Evolutionary conservation across 2,113 vertebrate genomes (phyloP), one percentile per base, ranked within the genome.

Genomic region (Platichthys stellatus): DNA sequence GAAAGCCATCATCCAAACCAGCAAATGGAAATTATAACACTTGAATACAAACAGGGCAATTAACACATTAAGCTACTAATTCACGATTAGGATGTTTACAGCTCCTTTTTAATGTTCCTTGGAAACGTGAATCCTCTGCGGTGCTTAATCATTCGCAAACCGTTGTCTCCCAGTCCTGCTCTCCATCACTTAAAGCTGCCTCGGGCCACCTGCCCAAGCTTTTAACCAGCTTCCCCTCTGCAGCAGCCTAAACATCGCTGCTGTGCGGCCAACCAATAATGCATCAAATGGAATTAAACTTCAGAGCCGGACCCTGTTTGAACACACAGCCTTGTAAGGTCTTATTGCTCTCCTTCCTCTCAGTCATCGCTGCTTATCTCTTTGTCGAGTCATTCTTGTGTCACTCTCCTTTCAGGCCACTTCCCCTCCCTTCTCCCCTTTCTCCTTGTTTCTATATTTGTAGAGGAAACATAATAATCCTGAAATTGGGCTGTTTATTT

Each of bases 401-500:
- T 20, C 6, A 58, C 15, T 21, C 71, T 51, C 63, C 51, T 71
- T 60, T 65, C 66, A 58, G 17, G 12, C 38, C 14, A 21, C 45
- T 49, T 51, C 4, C 47, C 28, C 38, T 20, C 40, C 9, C 38
- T 28, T 66, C 53, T 49, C 56, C 47, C 31, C 9, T 18, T 75
- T 74, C 24, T 47, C 21, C 15, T 14, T 70, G 28, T 78, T 45
- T 82, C 78, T 70, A 72, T 54, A 77, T 74, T 74, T 64, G 58
- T 13, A 24, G 28, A 54, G 38, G 62, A 62, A 75, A 75, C 69
- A 74, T 28, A 69, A 78, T 80, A 61, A 88, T 74, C 72, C 74
- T 86, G 63, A 62, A 74, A 72, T 21, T 45, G 63, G 10, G 24
- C 60, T 67, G 70, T 76, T 77, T 83, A 76, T 85, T 82, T 80